phyloP scores from a whole-genome alignment of 2,888 invertebrate genomes.

The Micropterix aruncella region DNA sequence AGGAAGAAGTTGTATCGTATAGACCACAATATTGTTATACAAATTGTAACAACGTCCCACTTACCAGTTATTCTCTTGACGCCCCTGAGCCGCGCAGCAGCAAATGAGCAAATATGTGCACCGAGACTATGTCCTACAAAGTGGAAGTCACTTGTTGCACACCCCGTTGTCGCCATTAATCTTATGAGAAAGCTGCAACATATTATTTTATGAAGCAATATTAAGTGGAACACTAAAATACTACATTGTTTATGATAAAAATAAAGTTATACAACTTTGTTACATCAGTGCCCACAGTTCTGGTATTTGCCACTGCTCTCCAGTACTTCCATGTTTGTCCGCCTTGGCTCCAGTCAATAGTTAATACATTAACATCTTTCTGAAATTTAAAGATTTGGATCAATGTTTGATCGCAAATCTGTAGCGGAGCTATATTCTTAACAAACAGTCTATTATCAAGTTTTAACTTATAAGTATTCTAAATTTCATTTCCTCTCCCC shows the following conservation, averaged over 20 bases:
- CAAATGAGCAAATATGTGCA: slow-evolving; percentile 44
- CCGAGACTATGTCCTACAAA: slow-evolving; percentile 49
- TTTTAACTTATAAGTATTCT: not conserved
- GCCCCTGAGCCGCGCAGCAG: slow-evolving; percentile 32
- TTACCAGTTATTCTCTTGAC: slow-evolving; percentile 38
- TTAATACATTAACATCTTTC: slow-evolving; percentile 46
- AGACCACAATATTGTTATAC: no score
- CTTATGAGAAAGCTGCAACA: slow-evolving; percentile 31
- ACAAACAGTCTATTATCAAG: not conserved
- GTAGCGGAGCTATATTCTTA: not conserved
- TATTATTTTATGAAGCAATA: slow-evolving; percentile 1
- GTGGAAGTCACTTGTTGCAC: slow-evolving; percentile 28
- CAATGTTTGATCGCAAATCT: slow-evolving; percentile 1
- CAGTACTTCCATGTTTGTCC: slow-evolving; percentile 47
- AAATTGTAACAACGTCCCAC: no score
- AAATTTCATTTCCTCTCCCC: not conserved
- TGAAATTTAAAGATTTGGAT: slow-evolving; percentile 16
- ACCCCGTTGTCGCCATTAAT: slow-evolving; percentile 25
- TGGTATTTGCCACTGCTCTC: slow-evolving; percentile 42
- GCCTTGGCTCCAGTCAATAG: slow-evolving; percentile 50
- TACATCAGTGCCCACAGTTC: slow-evolving; percentile 38
- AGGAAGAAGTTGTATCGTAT: no score
- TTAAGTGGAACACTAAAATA: not conserved
- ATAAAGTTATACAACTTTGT: slow-evolving; percentile 18
- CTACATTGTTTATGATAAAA: not conserved